Conservation (phyloP, 1,140 invertebrate species). For the Zaprionus africanus region DNA sequence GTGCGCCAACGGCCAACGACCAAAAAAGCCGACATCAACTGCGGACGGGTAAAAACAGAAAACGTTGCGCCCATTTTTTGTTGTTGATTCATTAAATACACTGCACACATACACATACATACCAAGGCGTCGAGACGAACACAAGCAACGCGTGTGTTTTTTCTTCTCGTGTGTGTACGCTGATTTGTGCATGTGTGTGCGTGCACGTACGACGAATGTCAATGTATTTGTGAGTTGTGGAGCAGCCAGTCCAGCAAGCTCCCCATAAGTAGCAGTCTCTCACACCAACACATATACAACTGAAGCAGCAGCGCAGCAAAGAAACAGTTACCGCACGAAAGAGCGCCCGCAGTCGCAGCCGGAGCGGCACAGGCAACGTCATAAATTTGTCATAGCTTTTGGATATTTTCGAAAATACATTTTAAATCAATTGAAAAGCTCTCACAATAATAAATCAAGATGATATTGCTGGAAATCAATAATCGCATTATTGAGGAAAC, state of each 20-base stretch:
- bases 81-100: slow-evolving; percentile 81
- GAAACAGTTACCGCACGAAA: slow-evolving; percentile 69
- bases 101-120: slow-evolving; percentile 31
- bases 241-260: slow-evolving; percentile 61
- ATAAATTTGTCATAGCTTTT: slow-evolving; percentile 74
- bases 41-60: slow-evolving; percentile 39
- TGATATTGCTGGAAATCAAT: slow-evolving; percentile 99
- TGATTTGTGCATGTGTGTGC: slow-evolving; percentile 8
- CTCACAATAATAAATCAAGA: slow-evolving; percentile 83
- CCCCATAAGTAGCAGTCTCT: slow-evolving; percentile 52
- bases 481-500: slow-evolving; percentile 99
- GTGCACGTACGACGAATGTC: slow-evolving; percentile 24
- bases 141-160: slow-evolving; percentile 21
- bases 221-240: slow-evolving; percentile 62
- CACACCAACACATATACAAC: slow-evolving; percentile 49
- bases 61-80: slow-evolving; percentile 77
- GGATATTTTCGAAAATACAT: slow-evolving; percentile 25
- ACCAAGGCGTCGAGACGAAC: slow-evolving; percentile 27
- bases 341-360: slow-evolving; percentile 55
- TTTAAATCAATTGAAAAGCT: slow-evolving; percentile 26
- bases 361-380: slow-evolving; percentile 75
- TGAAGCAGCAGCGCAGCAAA: slow-evolving; percentile 45
- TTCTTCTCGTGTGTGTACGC: slow-evolving; percentile 11
- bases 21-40: slow-evolving; percentile 80
- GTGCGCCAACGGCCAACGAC: slow-evolving; percentile 46